Percentiles rank a stretch among this genome's conserved stretches.
Conservation (phyloP, 2,113 vertebrate genomes). For the Upupa epops region DNA sequence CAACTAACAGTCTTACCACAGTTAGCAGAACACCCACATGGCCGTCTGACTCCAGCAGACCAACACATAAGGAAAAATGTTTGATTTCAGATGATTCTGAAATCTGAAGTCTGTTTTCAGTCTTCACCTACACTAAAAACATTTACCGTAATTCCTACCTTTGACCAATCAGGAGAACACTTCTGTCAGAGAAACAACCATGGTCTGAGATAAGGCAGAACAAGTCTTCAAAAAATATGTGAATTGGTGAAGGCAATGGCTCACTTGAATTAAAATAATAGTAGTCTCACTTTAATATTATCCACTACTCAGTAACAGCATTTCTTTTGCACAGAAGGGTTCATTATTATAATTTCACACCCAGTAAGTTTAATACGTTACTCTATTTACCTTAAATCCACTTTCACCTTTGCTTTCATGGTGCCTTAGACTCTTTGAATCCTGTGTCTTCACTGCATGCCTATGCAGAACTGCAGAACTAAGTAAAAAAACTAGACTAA, state of each 20-base stretch:
- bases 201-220: background rate
- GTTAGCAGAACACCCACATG: background rate
- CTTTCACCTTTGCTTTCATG: background rate
- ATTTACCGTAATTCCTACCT: background rate
- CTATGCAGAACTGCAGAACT: background rate
- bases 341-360: background rate
- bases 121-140: background rate
- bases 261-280: background rate
- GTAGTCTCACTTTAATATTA: background rate
- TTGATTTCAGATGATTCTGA: background rate
- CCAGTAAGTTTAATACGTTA: background rate
- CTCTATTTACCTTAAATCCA: background rate
- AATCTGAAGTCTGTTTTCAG: background rate
- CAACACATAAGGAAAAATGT: background rate
- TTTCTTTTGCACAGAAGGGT: background rate
- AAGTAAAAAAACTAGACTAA: background rate
- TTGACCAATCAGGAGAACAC: background rate
- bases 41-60: background rate
- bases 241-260: background rate
- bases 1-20: background rate
- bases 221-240: background rate
- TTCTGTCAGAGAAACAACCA: background rate
- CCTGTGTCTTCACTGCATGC: background rate
- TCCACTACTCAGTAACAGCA: background rate
- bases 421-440: background rate